These are phyloP conservation scores for Diogma glabrata DNA, from an alignment of 2,888 invertebrate species.

Conservation along the genomic window DNA sequence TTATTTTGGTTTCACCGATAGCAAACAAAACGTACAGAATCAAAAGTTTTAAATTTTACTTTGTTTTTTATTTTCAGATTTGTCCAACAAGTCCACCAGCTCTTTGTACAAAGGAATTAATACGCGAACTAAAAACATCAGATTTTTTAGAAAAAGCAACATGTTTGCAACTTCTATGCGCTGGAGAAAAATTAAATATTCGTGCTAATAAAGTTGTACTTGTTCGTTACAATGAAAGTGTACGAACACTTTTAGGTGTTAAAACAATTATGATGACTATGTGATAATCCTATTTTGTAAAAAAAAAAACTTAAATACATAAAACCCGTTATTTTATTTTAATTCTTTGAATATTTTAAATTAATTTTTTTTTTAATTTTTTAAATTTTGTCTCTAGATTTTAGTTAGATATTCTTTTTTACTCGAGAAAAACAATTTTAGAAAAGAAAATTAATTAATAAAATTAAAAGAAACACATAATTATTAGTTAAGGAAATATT, in stretches of 20 bases:
- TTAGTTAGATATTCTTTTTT: neutral
- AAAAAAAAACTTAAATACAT: too few relatives aligned
- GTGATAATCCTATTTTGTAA: conserved; percentile 33
- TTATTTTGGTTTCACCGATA: too few relatives aligned
- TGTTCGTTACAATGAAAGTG: conserved; percentile 73
- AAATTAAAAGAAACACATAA: too few relatives aligned
- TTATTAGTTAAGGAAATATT: too few relatives aligned
- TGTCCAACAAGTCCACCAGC: conserved; percentile 30
- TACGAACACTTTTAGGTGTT: conserved; percentile 68
- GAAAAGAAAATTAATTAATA: too few relatives aligned
- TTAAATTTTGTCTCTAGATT: too few relatives aligned
- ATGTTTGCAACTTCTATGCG: conserved; percentile 65
- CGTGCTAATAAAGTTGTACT: conserved; percentile 70
- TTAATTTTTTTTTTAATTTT: too few relatives aligned
- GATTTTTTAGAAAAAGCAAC: conserved; percentile 72
- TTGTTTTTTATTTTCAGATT: conserved; percentile 24
- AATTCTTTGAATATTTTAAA: too few relatives aligned
- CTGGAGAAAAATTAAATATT: conserved; percentile 68
- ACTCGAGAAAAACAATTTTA: too few relatives aligned
- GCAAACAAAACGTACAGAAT: too few relatives aligned
- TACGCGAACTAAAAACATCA: conserved; percentile 62
- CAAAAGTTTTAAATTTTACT: too few relatives aligned
- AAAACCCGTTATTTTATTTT: neutral
- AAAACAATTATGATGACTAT: conserved; percentile 62
- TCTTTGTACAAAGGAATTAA: conserved; percentile 29